Percentiles rank a stretch among this genome's conserved stretches.
These are phyloP conservation scores for Monoplex corrugatus DNA, from an alignment of 2,888 invertebrate genomes.

Conservation along the genomic window DNA sequence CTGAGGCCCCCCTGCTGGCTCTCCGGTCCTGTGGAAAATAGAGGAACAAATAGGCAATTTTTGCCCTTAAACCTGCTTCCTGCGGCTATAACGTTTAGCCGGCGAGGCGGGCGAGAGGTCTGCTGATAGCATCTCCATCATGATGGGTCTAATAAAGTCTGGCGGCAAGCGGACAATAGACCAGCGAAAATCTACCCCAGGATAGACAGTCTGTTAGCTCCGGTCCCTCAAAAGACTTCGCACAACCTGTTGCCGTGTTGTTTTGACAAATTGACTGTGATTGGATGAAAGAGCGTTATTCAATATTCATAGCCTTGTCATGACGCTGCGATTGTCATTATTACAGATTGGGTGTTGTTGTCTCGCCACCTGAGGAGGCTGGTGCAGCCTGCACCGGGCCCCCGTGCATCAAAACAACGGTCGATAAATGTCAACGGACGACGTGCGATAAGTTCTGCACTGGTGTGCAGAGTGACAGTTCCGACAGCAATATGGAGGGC, in stretches of 20 bases:
- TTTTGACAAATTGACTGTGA: slow-evolving; percentile 16
- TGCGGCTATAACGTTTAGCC: background rate
- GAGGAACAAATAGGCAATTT: slow-evolving; percentile 13
- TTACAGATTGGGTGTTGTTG: background rate
- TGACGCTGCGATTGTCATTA: background rate
- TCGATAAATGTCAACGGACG: background rate
- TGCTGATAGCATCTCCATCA: slow-evolving; percentile 22
- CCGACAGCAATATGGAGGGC: too few species aligned
- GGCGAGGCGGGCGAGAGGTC: background rate
- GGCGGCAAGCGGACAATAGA: background rate
- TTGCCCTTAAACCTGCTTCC: background rate
- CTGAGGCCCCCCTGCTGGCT: background rate
- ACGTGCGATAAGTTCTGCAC: too few species aligned
- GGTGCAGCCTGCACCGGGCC: background rate
- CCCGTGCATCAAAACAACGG: background rate
- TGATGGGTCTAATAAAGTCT: slow-evolving; percentile 23
- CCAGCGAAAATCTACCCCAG: background rate
- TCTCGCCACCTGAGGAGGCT: background rate
- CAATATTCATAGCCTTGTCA: slow-evolving; percentile 20
- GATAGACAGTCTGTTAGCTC: background rate
- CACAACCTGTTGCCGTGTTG: slow-evolving; percentile 18
- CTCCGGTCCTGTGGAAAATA: background rate
- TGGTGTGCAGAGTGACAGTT: too few species aligned
- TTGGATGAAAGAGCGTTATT: slow-evolving; percentile 4
- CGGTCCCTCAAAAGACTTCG: background rate